Evolutionary conservation across 2,888 invertebrate species (phyloP), one percentile per base, ranked within the genome.

Genomic region (Trimorus sp.): DNA sequence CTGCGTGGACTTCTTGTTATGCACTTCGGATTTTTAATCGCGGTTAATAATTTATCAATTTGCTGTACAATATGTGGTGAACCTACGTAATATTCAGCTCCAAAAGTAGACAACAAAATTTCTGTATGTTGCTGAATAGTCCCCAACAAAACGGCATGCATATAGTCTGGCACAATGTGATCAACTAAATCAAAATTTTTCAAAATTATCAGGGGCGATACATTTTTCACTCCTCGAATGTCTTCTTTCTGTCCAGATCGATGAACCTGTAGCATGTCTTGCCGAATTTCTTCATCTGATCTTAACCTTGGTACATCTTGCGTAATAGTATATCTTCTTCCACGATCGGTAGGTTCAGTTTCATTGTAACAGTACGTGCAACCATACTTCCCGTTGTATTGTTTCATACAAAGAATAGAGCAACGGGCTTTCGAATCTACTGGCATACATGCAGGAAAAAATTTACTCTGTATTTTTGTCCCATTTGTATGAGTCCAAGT

Each of bases 391-490:
- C 76, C 76, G 49, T 76, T 76, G 36, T 77, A 77, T 14, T 77
- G 76, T 12, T 77, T 77, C 76, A 69, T 77, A 48, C 16, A 26
- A 14, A 77, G 36, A 36, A 56, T 6, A 6, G 56, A 0, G 11
- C 69, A 77, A 5, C 76, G 54, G 36, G 62, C 62, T 69, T 77
- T 77, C 7, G 69, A 77, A 69, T 77, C 76, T 15, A 70, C 70
- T 16, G 7, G 9, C 26, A 56, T n/a, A 15, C 45, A 7, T 0
- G 51, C 38, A 1, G 70, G 77, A 12, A 14, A 77, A 26, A 77
- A 58, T 37, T 58, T 69, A 56, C 58, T 77, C 0, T 0, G 58
- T 42, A 77, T 51, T 63, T 38, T 11, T 5, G 11, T 7, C 7
- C 77, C 63, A 40, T 12, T 58, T 8, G 40, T 7, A 65, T 70